These are phyloP conservation scores for Paradisaea rubra DNA, from an alignment of 2,113 vertebrate genomes.

Conservation along the genomic window DNA sequence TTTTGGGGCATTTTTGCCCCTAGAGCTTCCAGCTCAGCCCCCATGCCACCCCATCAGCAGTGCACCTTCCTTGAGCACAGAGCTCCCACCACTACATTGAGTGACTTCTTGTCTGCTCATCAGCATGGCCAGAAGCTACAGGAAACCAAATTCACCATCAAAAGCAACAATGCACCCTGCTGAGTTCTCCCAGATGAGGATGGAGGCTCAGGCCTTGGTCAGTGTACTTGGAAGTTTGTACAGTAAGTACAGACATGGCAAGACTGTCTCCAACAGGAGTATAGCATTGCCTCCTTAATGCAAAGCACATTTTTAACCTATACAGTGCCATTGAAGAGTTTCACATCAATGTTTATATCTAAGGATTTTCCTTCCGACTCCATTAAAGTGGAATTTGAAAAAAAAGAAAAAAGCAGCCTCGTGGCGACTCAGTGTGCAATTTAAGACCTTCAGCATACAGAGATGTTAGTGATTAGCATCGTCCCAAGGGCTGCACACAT, in stretches of 20 bases:
- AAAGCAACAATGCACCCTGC: background rate
- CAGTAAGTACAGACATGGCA: background rate
- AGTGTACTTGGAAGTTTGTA: fast-evolving
- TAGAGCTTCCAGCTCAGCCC: background rate
- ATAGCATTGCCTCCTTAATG: background rate
- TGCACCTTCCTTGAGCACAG: background rate
- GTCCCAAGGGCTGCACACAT: background rate
- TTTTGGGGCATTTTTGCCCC: background rate
- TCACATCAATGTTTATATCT: background rate
- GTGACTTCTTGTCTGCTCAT: background rate
- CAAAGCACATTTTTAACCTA: background rate
- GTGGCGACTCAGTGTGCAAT: background rate
- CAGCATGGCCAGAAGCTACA: background rate
- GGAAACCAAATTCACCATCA: background rate
- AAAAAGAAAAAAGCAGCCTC: background rate
- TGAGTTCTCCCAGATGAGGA: background rate
- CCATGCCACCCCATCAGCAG: fast-evolving
- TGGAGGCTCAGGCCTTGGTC: background rate
- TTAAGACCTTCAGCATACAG: background rate
- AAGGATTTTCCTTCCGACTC: background rate
- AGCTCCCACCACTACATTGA: fast-evolving
- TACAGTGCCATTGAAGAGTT: background rate
- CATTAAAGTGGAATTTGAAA: background rate
- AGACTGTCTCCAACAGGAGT: background rate
- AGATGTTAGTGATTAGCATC: background rate